Percentiles rank a stretch among this genome's conserved stretches.
These are phyloP conservation scores for Scomberomorus guttatus DNA, from an alignment of 2,797 vertebrate genomes.

Conservation along the genomic window DNA sequence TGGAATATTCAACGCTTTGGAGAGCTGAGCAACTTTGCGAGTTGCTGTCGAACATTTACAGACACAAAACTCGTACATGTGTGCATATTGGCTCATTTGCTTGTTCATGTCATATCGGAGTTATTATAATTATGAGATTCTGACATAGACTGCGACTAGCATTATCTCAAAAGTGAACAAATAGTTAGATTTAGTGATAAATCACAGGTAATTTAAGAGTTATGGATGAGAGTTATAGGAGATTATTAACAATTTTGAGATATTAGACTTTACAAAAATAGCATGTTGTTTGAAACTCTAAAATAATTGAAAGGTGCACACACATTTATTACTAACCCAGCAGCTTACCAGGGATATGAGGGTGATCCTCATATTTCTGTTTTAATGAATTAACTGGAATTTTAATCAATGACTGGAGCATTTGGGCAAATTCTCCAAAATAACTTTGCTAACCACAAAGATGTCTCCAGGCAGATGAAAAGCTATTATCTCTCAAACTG, in stretches of 20 bases:
- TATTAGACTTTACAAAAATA: background rate
- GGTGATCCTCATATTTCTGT: background rate
- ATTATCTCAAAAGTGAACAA: background rate
- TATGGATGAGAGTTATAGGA: background rate
- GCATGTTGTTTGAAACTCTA: background rate
- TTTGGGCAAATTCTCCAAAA: background rate
- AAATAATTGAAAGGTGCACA: background rate
- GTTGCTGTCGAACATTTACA: background rate
- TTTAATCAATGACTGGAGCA: background rate
- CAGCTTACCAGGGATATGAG: background rate
- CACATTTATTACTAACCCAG: no score
- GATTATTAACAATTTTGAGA: background rate
- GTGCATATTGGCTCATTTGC: no score
- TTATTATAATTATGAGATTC: no score
- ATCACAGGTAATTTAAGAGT: background rate
- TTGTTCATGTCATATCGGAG: no score
- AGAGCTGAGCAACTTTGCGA: background rate
- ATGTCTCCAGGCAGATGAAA: constrained; percentile 27
- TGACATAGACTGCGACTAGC: no score
- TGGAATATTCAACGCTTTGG: background rate
- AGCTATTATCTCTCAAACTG: constrained; percentile 25
- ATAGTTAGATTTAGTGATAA: background rate
- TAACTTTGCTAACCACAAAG: constrained; percentile 6
- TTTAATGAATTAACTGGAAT: constrained; percentile 18
- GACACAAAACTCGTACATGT: no score